Conservation (phyloP, 2,888 invertebrate species). For the Dysmachus trigonus region DNA sequence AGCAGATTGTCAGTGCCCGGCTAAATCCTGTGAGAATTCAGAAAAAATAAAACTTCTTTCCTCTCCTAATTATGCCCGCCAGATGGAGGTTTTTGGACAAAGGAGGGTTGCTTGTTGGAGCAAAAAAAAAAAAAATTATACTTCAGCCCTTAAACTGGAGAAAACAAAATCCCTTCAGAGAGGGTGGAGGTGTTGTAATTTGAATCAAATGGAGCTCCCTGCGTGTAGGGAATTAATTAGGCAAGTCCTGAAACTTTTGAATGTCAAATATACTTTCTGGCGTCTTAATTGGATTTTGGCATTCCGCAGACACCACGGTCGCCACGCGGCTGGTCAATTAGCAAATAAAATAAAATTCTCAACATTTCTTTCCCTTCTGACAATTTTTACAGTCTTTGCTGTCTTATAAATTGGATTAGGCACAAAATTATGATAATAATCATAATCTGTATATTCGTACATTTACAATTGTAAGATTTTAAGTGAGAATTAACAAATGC, state of each 20-base stretch:
- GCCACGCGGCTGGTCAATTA: not conserved
- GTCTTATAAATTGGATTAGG: not conserved
- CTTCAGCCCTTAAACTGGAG: not conserved
- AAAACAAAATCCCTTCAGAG: not conserved
- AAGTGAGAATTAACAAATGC: too few species aligned
- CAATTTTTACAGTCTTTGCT: not conserved
- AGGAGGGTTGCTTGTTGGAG: not conserved
- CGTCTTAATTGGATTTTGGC: conserved; percentile 11
- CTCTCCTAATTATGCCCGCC: conserved; percentile 21
- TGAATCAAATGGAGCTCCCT: conserved; percentile 26
- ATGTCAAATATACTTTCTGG: not conserved
- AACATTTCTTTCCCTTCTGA: not conserved
- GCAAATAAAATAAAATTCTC: conserved; percentile 1
- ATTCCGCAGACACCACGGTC: not conserved
- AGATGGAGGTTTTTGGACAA: not conserved
- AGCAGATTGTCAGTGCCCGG: not conserved
- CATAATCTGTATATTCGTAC: not conserved
- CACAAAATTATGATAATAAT: too few species aligned
- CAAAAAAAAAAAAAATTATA: not conserved
- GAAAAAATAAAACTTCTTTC: not conserved
- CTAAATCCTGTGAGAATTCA: not conserved
- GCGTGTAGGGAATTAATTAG: conserved; percentile 39
- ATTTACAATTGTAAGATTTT: too few species aligned
- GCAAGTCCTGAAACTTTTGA: conserved; percentile 4
- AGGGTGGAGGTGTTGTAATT: conserved; percentile 28